A percentile compares a stretch with the other conserved stretches of the same genome.
Conservation (phyloP, 1,140 invertebrate species). For the Triops longicaudatus region DNA sequence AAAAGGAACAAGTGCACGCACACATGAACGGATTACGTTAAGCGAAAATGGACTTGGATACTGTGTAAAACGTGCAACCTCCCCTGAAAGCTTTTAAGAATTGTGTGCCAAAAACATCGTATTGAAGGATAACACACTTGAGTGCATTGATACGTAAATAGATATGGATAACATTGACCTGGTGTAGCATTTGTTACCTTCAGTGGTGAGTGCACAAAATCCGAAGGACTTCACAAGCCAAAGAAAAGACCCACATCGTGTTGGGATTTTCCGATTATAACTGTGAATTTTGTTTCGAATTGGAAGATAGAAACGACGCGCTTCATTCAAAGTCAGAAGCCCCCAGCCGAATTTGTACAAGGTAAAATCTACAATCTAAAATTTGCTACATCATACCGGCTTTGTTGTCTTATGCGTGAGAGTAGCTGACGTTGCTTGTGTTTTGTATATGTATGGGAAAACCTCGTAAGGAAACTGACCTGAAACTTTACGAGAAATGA, state of each 20-base stretch:
- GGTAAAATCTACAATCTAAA: too few species aligned
- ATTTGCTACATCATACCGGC: too few species aligned
- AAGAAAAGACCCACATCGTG: not conserved
- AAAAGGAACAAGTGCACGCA: too few species aligned
- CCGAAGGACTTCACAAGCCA: not conserved
- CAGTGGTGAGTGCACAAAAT: not conserved
- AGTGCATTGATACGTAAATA: not conserved
- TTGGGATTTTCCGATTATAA: not conserved
- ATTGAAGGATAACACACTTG: not conserved
- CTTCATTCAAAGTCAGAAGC: too few species aligned
- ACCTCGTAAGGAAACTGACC: not conserved
- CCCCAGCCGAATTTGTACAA: too few species aligned
- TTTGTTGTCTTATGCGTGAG: not conserved
- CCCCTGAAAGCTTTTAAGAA: too few species aligned
- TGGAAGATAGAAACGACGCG: not conserved
- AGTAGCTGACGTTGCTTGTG: not conserved
- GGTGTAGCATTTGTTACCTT: not conserved
- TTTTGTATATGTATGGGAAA: not conserved
- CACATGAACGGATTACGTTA: too few species aligned
- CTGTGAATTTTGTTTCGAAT: not conserved
- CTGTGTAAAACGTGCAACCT: too few species aligned
- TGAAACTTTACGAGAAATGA: not conserved
- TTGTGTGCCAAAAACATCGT: not conserved
- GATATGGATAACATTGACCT: conserved; percentile 5
- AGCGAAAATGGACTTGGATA: too few species aligned